Conservation (phyloP, 2,113 vertebrate genomes). For the mouse (Mus musculus) region GRCm39 chr17:86652501-86653000, state of each 20-base stretch:
- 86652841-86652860: slow-evolving; percentile 67
- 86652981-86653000: slow-evolving; percentile 66
- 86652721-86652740: neutral
- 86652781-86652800: slow-evolving; percentile 64
- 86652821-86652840: slow-evolving; percentile 71
- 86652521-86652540: neutral
- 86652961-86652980: slow-evolving; percentile 72
- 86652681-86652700: slow-evolving; percentile 24
- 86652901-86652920: slow-evolving; percentile 71
- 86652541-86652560: neutral
- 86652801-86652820: slow-evolving; percentile 74
- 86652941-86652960: slow-evolving; percentile 77
- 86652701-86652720: neutral
- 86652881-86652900: slow-evolving; percentile 68
- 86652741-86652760: slow-evolving; percentile 35
- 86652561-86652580: neutral
- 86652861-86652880: slow-evolving; percentile 64
- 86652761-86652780: slow-evolving; percentile 63
- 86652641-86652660: neutral
- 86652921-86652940: slow-evolving; percentile 69
- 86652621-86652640: neutral
- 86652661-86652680: neutral
- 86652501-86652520: neutral
- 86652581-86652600: neutral
- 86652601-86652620: neutral